These are phyloP conservation scores for Lophochroa leadbeateri DNA, from an alignment of 2,113 vertebrate species.

Conservation along the genomic window DNA sequence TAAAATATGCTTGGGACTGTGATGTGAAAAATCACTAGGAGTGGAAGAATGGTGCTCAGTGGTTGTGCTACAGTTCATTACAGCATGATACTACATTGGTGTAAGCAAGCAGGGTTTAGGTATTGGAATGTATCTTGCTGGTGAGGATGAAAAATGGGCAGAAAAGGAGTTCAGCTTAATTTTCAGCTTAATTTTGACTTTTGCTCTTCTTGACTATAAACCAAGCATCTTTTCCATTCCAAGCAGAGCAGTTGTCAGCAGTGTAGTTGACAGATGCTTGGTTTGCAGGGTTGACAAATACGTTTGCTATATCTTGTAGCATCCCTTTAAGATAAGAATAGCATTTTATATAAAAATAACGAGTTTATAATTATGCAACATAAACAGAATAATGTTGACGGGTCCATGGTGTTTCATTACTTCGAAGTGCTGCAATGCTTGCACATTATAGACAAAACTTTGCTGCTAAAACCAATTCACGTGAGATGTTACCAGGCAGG, in stretches of 20 bases:
- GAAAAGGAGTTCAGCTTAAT: background rate
- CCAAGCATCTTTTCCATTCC: background rate
- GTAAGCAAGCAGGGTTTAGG: background rate
- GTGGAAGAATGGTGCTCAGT: background rate
- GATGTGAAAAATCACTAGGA: background rate
- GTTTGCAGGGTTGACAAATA: background rate
- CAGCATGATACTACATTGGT: background rate
- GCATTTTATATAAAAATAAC: conserved; percentile 60
- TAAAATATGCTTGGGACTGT: background rate
- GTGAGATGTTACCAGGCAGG: conserved; percentile 45
- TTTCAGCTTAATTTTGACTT: background rate
- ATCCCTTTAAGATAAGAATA: background rate
- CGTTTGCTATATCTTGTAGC: background rate
- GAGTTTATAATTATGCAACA: conserved; percentile 69
- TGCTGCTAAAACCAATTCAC: conserved; percentile 48
- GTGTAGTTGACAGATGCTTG: background rate
- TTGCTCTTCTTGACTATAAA: background rate
- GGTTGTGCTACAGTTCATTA: background rate
- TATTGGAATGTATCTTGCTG: background rate
- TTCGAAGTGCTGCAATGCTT: conserved; percentile 58
- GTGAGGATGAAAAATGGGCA: background rate
- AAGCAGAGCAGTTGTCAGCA: background rate
- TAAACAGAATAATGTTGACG: conserved; percentile 65
- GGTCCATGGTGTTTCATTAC: conserved; percentile 71
- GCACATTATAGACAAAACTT: conserved; percentile 46